A percentile compares a stretch with the other conserved stretches of the same genome.
phyloP scores from a whole-genome alignment of 2,888 invertebrate genomes.

The Eurois occulta region DNA sequence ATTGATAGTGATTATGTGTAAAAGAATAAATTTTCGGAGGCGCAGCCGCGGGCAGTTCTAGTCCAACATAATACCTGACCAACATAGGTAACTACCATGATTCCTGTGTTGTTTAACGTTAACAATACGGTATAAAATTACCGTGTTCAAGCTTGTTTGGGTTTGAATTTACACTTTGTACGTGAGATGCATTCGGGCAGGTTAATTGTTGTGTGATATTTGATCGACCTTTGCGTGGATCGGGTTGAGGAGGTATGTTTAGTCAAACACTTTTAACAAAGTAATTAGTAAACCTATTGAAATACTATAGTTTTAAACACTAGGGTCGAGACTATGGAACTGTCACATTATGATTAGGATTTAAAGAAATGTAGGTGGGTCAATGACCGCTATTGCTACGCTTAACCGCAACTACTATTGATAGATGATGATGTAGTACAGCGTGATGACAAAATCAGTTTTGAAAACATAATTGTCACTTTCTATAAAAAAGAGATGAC shows the following conservation, averaged over 20 bases:
- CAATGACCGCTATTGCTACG: too few relatives aligned
- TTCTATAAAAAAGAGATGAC: background rate
- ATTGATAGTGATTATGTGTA: background rate
- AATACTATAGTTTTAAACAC: background rate
- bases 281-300: background rate
- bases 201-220: background rate
- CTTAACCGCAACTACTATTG: too few relatives aligned
- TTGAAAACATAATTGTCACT: too few relatives aligned
- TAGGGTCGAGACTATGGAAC: background rate
- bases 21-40: too few relatives aligned
- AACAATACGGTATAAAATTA: conserved; percentile 35
- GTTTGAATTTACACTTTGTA: conserved; percentile 20
- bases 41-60: background rate
- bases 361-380: background rate
- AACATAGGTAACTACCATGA: background rate
- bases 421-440: too few relatives aligned
- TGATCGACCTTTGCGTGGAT: background rate
- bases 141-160: conserved; percentile 32
- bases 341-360: background rate
- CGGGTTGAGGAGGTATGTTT: background rate
- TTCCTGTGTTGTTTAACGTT: conserved; percentile 34
- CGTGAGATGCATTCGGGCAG: conserved; percentile 16
- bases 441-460: background rate
- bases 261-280: background rate
- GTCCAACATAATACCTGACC: background rate